Evolutionary conservation across 37 sponge, comb jelly and placozoan species (phyloP).

Genomic region (Theonella swinhoei): DNA sequence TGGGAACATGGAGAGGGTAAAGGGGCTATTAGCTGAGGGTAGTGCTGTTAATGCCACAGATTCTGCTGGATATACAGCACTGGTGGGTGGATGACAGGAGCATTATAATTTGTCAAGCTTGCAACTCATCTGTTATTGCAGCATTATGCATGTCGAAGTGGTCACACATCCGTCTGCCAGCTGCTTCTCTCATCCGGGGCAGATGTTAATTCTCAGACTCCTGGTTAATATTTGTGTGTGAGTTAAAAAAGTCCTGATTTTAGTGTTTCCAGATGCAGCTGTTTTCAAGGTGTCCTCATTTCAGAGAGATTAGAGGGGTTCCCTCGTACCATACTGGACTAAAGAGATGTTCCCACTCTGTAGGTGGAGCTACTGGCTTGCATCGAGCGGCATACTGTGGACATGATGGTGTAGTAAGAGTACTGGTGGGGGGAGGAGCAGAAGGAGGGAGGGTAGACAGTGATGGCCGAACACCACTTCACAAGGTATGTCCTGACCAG

Average conservation of each 20-base stretch:
- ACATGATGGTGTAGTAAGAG: slow-evolving; percentile 46
- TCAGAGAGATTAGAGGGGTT: too few species aligned
- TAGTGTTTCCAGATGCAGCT: too few species aligned
- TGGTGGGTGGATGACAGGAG: slow-evolving; percentile 61
- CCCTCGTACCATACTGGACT: too few species aligned
- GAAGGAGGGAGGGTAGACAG: slow-evolving; percentile 54
- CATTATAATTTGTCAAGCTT: neutral
- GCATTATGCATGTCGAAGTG: slow-evolving; percentile 87
- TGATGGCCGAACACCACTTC: slow-evolving; percentile 76
- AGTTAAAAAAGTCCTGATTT: too few species aligned
- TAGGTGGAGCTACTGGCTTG: slow-evolving; percentile 76
- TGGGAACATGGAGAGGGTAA: slow-evolving; percentile 63
- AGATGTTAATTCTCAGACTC: slow-evolving; percentile 63
- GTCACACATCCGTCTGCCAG: slow-evolving; percentile 54
- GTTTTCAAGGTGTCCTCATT: too few species aligned
- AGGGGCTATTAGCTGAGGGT: slow-evolving; percentile 36
- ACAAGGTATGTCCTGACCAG: slow-evolving; percentile 59
- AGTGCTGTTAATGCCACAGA: slow-evolving; percentile 53
- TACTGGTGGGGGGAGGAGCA: slow-evolving; percentile 45
- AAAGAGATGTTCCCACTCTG: too few species aligned
- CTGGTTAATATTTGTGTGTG: too few species aligned
- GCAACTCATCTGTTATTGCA: slow-evolving; percentile 1
- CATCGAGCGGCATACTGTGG: slow-evolving; percentile 80
- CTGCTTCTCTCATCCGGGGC: slow-evolving; percentile 66
- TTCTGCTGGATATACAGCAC: slow-evolving; percentile 78